A percentile compares a stretch with the other conserved stretches of the same genome.
phyloP scores from a whole-genome alignment of 2,888 invertebrate genomes.

The Gordius sp. region DNA sequence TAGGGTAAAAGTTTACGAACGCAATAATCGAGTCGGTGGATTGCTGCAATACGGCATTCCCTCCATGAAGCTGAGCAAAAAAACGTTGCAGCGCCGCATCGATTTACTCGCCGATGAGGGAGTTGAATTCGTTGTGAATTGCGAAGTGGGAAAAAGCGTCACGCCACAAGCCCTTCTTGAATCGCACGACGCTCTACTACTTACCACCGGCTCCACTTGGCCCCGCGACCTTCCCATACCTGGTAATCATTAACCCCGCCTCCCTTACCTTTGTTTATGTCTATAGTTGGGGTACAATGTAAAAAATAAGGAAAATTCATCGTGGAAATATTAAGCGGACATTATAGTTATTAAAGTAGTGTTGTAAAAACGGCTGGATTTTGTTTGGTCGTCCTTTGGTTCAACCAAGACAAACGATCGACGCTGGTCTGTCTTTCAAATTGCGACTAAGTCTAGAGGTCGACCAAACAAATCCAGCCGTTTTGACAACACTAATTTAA shows the following conservation, averaged over 20 bases:
- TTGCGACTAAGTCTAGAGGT: too few species aligned
- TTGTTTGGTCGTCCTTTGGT: too few species aligned
- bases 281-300: too few species aligned
- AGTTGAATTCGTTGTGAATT: conserved; percentile 56
- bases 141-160: conserved; percentile 67
- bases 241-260: conserved; percentile 25
- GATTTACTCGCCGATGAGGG: conserved; percentile 64
- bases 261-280: too few species aligned
- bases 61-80: conserved; percentile 85
- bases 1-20: conserved; percentile 74
- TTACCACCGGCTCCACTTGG: conserved; percentile 83
- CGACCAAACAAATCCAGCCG: too few species aligned
- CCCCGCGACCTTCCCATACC: conserved; percentile 50
- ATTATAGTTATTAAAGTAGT: too few species aligned
- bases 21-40: conserved; percentile 79
- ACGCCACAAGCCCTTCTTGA: conserved; percentile 37
- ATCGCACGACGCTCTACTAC: conserved; percentile 55
- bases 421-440: too few species aligned
- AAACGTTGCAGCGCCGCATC: conserved; percentile 55
- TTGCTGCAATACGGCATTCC: conserved; percentile 90
- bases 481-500: too few species aligned
- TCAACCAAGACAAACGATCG: too few species aligned
- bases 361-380: too few species aligned
- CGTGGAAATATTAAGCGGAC: too few species aligned
- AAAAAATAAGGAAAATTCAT: too few species aligned